Evolutionary conservation across 1,140 invertebrate species (phyloP).

Genomic region (Leptinotarsa texana): DNA sequence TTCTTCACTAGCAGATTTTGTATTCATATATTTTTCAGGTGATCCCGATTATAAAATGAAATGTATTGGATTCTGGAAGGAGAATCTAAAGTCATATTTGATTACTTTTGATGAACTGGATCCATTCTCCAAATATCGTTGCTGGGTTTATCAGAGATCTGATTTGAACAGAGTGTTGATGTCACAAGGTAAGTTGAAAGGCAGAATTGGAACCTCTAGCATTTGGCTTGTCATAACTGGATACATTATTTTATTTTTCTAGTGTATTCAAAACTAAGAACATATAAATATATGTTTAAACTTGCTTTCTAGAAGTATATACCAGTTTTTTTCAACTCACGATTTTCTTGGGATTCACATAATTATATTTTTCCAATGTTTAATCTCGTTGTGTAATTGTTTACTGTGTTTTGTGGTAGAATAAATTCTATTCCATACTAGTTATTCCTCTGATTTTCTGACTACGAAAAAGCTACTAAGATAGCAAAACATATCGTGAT

Average conservation of each 20-base stretch:
- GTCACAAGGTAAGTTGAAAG: slow-evolving; percentile 65
- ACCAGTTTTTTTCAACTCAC: too few species aligned
- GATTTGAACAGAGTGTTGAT: slow-evolving; percentile 89
- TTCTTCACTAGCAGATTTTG: slow-evolving; percentile 17
- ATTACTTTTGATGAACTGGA: slow-evolving; percentile 96
- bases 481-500: too few species aligned
- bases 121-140: slow-evolving; percentile 93
- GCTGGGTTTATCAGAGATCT: slow-evolving; percentile 96
- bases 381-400: not conserved
- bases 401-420: not conserved
- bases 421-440: slow-evolving; percentile 5
- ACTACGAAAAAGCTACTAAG: too few species aligned
- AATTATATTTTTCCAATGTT: too few species aligned
- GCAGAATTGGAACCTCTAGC: too few species aligned
- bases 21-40: slow-evolving; percentile 60
- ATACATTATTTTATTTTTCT: too few species aligned
- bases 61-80: slow-evolving; percentile 97
- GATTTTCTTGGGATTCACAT: too few species aligned
- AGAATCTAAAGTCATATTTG: slow-evolving; percentile 95
- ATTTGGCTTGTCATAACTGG: too few species aligned
- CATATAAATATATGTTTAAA: too few species aligned
- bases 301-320: too few species aligned
- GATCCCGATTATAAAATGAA: slow-evolving; percentile 96
- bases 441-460: too few species aligned
- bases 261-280: too few species aligned